Percentiles rank a stretch among this genome's conserved stretches.
Conservation (phyloP, 2,113 vertebrate species). For the Clarias gariepinus region DNA sequence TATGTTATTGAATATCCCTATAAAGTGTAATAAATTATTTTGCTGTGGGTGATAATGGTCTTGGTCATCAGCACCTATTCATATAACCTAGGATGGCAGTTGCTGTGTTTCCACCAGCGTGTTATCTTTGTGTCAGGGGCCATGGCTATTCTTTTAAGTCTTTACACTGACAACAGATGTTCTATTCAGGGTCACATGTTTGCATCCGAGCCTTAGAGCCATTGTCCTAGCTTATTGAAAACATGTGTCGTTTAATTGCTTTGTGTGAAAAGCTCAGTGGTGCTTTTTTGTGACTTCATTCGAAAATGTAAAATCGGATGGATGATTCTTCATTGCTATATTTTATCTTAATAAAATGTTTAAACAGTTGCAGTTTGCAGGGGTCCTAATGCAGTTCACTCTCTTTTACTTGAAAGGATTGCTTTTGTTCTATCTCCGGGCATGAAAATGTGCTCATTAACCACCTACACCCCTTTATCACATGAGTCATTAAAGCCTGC, state of each 20-base stretch:
- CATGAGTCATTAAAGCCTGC: constrained; percentile 31
- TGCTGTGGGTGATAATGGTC: neutral
- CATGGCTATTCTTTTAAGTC: constrained; percentile 25
- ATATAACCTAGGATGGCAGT: neutral
- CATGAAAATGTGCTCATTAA: constrained; percentile 17
- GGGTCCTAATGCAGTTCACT: neutral
- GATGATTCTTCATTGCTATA: neutral
- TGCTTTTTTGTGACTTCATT: neutral
- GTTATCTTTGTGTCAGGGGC: constrained; percentile 30
- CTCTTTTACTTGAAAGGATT: neutral
- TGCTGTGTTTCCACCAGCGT: constrained; percentile 2
- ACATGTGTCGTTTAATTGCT: constrained; percentile 6
- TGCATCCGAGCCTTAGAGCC: constrained; percentile 20
- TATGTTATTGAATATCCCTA: neutral
- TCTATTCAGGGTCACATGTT: constrained; percentile 38
- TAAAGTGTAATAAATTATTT: neutral
- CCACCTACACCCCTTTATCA: constrained; percentile 24
- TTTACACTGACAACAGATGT: constrained; percentile 33
- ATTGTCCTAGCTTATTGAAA: constrained; percentile 36
- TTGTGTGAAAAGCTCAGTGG: constrained; percentile 15
- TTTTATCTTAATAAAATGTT: neutral
- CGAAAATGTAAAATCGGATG: neutral
- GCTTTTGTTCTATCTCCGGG: constrained; percentile 6
- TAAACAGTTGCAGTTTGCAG: neutral
- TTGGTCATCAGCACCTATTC: neutral